Base-by-base conservation (phyloP, 2,797 vertebrate species). In the Australoheros facetus region DNA sequence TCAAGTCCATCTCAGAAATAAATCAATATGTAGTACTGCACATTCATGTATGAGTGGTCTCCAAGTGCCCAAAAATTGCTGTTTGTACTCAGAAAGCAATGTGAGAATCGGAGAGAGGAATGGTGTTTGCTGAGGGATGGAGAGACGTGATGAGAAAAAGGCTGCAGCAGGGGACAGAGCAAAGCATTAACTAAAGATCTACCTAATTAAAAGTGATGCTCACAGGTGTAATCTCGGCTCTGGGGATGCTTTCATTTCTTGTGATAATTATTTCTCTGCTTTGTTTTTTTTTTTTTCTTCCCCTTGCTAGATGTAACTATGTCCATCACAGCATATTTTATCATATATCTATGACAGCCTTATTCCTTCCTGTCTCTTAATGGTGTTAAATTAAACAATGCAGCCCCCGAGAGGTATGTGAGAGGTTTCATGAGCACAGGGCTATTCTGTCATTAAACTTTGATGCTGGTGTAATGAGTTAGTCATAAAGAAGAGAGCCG, bases 361-460 rank as follows among this genome's bases (percentile, higher is more conserved):
- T 75, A 56, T 70, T 77, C 14, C 85, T 81, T 80, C 72, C 57
- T 78, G 73, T 81, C 34, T 83, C 55, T 39, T 87, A 87, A 85
- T 89, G 79, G 70, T 71, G 66, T 81, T 89, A 21, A 89, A 88
- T 89, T 81, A 84, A 90, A 93, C 82, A 87, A 83, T 62, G 82
- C 77, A 72, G 71, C 74, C 80, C 81, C 81, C 75, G 58, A 85
- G 86, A 90, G 87, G 75, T 32, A 17, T 57, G 80, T 16, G 64
- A 87, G 86, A 79, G 83, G 79, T 80, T 89, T 89, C 79, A 81
- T 71, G 76, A 88, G 81, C 73, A 7, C 86, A 53, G 76, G 80
- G 83, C 88, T 88, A 86, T 88, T 88, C 92, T 92, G 81, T 87
- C 91, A 89, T 93, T 93, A 93, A 93, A 92, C 82, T 90, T 92